Percentiles rank a stretch among this genome's conserved stretches.
Conservation (phyloP, 2,888 invertebrate species). For the Coenonympha glycerion region DNA sequence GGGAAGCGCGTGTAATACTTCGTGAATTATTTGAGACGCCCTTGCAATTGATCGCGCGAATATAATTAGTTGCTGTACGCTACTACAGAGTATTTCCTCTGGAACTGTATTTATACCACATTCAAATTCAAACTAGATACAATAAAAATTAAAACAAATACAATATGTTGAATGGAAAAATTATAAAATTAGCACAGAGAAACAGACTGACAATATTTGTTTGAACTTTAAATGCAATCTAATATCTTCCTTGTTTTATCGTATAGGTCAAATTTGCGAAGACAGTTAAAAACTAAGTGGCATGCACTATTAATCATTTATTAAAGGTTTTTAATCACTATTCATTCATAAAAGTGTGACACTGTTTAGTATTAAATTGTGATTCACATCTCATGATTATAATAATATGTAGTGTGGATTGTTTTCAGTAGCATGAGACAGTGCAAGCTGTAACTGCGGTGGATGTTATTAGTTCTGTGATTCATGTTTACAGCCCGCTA, state of each 20-base stretch:
- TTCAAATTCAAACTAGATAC: no score
- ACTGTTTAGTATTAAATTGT: not conserved
- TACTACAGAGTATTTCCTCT: not conserved
- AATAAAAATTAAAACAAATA: no score
- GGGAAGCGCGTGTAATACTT: constrained; percentile 20
- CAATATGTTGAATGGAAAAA: no score
- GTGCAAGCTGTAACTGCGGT: constrained; percentile 7
- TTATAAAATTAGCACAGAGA: no score
- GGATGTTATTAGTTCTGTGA: constrained; percentile 16
- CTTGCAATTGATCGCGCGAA: not conserved
- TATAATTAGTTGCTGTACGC: not conserved
- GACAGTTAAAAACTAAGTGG: no score
- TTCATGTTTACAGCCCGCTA: constrained; percentile 15
- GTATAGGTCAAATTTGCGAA: no score
- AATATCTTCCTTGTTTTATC: no score
- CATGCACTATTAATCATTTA: no score
- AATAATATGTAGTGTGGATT: not conserved
- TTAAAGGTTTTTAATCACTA: no score
- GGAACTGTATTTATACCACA: no score
- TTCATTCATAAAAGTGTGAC: not conserved
- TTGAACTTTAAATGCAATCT: no score
- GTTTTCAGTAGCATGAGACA: not conserved
- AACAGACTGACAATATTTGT: no score
- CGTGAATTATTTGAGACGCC: constrained; percentile 9
- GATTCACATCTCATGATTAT: not conserved